A percentile compares a stretch with the other conserved stretches of the same genome.
Conservation (phyloP, 2,113 vertebrate genomes). For the Acrocephalus kingi region DNA sequence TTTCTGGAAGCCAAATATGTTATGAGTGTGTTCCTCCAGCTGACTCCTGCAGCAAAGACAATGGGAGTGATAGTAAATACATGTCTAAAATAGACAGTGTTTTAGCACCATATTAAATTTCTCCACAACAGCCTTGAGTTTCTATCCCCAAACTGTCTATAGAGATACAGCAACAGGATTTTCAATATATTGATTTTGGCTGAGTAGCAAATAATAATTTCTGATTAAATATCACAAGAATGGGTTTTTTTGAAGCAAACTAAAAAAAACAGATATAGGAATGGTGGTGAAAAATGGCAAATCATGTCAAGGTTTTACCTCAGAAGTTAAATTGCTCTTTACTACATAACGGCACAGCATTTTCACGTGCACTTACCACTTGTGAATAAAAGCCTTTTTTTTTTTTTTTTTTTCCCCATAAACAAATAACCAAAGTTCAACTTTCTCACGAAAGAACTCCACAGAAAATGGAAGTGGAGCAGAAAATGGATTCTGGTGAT, state of each 20-base stretch:
- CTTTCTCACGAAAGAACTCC: background rate
- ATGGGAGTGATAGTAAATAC: background rate
- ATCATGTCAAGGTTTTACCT: background rate
- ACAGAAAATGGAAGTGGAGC: background rate
- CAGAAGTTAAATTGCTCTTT: background rate
- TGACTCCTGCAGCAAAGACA: background rate
- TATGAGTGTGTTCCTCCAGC: background rate
- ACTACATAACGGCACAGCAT: accelerated
- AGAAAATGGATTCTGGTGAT: background rate
- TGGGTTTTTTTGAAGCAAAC: background rate
- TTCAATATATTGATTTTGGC: background rate
- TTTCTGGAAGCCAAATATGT: background rate
- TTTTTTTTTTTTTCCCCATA: background rate
- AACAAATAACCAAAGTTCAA: background rate
- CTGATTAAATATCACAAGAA: background rate
- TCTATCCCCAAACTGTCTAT: background rate
- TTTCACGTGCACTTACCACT: background rate
- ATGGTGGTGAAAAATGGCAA: background rate
- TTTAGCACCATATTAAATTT: background rate
- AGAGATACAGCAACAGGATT: background rate
- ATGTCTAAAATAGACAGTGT: background rate
- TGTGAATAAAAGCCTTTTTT: background rate
- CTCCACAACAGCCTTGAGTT: background rate
- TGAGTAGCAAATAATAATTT: background rate
- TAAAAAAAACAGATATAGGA: background rate